These are phyloP conservation scores for Monomorium pharaonis DNA, from an alignment of 1,140 invertebrate genomes.

Conservation along the genomic window DNA sequence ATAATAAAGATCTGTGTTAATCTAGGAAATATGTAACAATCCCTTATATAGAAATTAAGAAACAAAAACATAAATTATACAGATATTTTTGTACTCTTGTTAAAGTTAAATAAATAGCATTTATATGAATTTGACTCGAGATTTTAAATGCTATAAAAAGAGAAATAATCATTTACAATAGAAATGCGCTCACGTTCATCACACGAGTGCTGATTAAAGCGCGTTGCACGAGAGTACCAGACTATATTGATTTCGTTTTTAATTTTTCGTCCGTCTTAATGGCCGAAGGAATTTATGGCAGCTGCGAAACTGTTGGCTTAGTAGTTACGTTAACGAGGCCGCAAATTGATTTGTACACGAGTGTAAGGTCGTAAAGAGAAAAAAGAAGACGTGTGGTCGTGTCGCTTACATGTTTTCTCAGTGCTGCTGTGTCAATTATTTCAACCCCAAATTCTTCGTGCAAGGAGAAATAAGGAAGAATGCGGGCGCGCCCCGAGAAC, in stretches of 20 bases:
- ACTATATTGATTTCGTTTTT: constrained; percentile 32
- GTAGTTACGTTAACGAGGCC: constrained; percentile 46
- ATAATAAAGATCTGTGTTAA: background rate
- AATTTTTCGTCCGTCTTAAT: constrained; percentile 50
- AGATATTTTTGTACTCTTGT: background rate
- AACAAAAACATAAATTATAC: background rate
- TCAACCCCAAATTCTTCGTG: constrained; percentile 31
- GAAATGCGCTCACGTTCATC: background rate
- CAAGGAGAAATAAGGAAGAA: constrained; percentile 20
- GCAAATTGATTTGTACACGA: constrained; percentile 56
- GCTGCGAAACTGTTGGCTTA: constrained; percentile 36
- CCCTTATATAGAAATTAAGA: background rate
- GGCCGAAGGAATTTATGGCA: constrained; percentile 1
- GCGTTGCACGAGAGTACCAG: background rate
- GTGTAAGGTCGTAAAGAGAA: background rate
- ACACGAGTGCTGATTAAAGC: background rate
- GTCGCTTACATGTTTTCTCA: constrained; percentile 41
- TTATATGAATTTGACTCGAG: background rate
- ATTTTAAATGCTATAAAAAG: background rate
- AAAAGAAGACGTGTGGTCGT: background rate
- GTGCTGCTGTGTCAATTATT: constrained; percentile 47
- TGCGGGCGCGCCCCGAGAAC: background rate
- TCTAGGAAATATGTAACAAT: background rate
- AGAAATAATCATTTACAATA: background rate
- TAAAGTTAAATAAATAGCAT: background rate